Percentiles rank a stretch among this genome's conserved stretches.
phyloP scores from a whole-genome alignment of 2,888 invertebrate genomes.

The Phorcus lineatus region DNA sequence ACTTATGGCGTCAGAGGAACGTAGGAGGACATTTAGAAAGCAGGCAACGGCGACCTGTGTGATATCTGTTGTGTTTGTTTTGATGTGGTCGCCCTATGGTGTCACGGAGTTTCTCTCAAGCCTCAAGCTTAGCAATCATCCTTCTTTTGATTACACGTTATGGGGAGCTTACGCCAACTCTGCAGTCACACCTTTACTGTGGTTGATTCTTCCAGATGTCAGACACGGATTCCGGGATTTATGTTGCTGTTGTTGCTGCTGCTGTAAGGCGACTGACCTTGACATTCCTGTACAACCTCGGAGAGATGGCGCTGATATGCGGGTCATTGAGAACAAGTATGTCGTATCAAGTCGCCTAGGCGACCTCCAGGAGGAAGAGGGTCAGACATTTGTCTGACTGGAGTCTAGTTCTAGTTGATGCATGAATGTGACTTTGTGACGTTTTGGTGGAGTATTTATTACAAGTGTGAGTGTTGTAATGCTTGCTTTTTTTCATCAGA shows the following conservation, averaged over 20 bases:
- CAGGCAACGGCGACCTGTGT: not conserved
- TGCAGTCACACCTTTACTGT: conserved; percentile 32
- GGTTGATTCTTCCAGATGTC: conserved; percentile 26
- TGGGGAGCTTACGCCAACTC: conserved; percentile 27
- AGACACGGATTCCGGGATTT: conserved; percentile 7
- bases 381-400: conserved; percentile 10
- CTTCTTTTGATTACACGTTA: not conserved
- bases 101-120: not conserved
- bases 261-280: not conserved
- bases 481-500: no score
- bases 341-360: not conserved
- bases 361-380: not conserved
- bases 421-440: no score
- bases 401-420: no score
- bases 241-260: conserved; percentile 28
- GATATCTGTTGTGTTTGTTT: not conserved
- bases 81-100: not conserved
- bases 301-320: not conserved
- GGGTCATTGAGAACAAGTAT: conserved; percentile 1
- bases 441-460: no score
- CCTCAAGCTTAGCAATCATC: not conserved
- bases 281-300: not conserved
- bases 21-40: not conserved
- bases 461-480: no score
- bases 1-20: not conserved